Percentiles rank a stretch among this genome's conserved stretches.
These are phyloP conservation scores for Lumbricus terrestris DNA, from an alignment of 2,888 invertebrate genomes.

Conservation along the genomic window DNA sequence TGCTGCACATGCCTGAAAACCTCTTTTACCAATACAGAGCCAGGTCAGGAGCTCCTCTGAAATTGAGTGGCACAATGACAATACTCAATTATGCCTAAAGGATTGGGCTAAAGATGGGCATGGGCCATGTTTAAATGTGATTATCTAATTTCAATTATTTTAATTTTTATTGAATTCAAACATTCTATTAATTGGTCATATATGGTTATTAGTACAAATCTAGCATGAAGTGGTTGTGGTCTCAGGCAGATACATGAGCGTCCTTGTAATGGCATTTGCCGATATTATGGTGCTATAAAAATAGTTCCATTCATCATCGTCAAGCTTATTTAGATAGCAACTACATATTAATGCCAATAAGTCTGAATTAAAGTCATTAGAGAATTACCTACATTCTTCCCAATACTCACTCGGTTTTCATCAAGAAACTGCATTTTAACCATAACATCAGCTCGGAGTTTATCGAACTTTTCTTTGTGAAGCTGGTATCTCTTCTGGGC, in stretches of 20 bases:
- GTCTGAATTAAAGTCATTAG: not conserved
- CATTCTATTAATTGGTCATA: not conserved
- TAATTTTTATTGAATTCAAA: not conserved
- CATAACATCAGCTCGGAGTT: constrained; percentile 85
- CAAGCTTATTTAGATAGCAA: too few species aligned
- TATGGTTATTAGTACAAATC: not conserved
- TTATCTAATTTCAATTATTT: not conserved
- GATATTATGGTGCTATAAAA: too few species aligned
- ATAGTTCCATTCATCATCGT: too few species aligned
- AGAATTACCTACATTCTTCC: too few species aligned
- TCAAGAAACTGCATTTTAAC: constrained; percentile 94
- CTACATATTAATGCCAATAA: not conserved
- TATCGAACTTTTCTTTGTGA: constrained; percentile 87
- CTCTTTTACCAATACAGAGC: too few species aligned
- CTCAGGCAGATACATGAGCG: too few species aligned
- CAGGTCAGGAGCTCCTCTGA: too few species aligned
- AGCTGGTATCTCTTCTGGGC: constrained; percentile 77
- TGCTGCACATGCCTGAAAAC: too few species aligned
- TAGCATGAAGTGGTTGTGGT: too few species aligned
- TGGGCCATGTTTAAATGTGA: not conserved
- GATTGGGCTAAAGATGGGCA: not conserved
- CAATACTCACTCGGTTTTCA: constrained; percentile 84
- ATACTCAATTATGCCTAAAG: too few species aligned
- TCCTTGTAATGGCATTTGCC: too few species aligned
- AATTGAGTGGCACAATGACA: too few species aligned